Conservation (phyloP, 2,797 vertebrate genomes). For the Microctenopoma lineatum region DNA sequence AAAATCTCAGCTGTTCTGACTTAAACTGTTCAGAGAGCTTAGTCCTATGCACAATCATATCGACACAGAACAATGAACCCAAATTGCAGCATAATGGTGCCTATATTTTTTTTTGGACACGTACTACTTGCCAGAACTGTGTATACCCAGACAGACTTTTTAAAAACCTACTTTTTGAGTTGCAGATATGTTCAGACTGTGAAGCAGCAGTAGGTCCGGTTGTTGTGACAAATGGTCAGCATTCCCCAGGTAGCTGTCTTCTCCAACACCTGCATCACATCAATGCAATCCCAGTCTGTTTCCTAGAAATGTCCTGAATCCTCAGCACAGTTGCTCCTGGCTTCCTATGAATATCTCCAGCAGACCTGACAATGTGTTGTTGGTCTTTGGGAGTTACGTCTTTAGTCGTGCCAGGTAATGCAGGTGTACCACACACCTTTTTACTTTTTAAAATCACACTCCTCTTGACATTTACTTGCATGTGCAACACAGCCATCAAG, state of each 20-base stretch:
- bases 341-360: too few relatives aligned
- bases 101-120: background rate
- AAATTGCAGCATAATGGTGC: too few relatives aligned
- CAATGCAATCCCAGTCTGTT: background rate
- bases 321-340: fast-evolving
- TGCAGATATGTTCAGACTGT: background rate
- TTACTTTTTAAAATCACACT: too few relatives aligned
- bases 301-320: background rate
- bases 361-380: background rate
- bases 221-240: background rate
- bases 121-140: background rate
- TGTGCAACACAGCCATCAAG: too few relatives aligned
- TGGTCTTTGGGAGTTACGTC: too few relatives aligned
- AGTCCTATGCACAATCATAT: background rate
- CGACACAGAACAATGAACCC: background rate
- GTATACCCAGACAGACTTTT: background rate
- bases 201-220: background rate
- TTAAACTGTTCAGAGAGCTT: too few relatives aligned
- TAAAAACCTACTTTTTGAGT: constrained; percentile 2
- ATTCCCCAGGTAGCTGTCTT: background rate
- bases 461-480: too few relatives aligned
- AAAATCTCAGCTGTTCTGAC: too few relatives aligned
- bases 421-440: too few relatives aligned
- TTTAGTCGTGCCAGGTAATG: too few relatives aligned
- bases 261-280: background rate